These are phyloP conservation scores for Leptarthrus brevirostris DNA, from an alignment of 2,888 invertebrate species.

Conservation along the genomic window DNA sequence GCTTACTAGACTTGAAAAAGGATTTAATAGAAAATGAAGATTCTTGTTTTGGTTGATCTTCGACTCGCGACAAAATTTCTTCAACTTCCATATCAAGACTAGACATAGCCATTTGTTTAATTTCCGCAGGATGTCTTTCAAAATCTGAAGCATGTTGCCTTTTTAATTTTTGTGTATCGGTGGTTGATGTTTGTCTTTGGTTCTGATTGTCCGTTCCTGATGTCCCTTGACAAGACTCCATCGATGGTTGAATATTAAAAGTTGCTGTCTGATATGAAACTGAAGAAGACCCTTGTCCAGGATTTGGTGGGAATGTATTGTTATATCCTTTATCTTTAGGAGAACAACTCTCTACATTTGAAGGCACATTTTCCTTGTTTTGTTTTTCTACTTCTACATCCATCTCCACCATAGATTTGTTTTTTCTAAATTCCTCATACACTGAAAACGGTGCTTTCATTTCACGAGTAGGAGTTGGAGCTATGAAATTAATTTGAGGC, in stretches of 20 bases:
- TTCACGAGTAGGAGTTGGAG: slow-evolving; percentile 61
- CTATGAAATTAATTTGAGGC: slow-evolving; percentile 60
- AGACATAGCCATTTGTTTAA: not conserved
- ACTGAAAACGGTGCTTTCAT: slow-evolving; percentile 57
- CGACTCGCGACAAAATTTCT: slow-evolving; percentile 1
- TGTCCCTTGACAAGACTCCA: not conserved
- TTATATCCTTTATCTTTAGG: not conserved
- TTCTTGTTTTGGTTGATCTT: not conserved
- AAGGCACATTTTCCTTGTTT: slow-evolving; percentile 28
- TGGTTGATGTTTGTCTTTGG: not conserved
- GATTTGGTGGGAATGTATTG: slow-evolving; percentile 16
- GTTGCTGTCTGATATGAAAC: not conserved
- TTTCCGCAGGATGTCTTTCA: not conserved
- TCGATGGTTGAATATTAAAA: not conserved
- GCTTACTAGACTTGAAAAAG: not conserved
- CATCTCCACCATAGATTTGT: slow-evolving; percentile 30
- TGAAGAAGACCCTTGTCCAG: slow-evolving; percentile 37
- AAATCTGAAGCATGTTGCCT: slow-evolving; percentile 34
- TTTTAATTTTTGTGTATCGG: slow-evolving; percentile 4
- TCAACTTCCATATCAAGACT: slow-evolving; percentile 25
- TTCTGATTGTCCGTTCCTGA: not conserved
- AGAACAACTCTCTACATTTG: not conserved
- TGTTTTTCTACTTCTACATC: not conserved
- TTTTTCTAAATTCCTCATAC: slow-evolving; percentile 46
- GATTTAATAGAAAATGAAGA: slow-evolving; percentile 22